Evolutionary conservation across 2,113 vertebrate genomes (phyloP).

Genomic region (Ciconia boyciana): DNA sequence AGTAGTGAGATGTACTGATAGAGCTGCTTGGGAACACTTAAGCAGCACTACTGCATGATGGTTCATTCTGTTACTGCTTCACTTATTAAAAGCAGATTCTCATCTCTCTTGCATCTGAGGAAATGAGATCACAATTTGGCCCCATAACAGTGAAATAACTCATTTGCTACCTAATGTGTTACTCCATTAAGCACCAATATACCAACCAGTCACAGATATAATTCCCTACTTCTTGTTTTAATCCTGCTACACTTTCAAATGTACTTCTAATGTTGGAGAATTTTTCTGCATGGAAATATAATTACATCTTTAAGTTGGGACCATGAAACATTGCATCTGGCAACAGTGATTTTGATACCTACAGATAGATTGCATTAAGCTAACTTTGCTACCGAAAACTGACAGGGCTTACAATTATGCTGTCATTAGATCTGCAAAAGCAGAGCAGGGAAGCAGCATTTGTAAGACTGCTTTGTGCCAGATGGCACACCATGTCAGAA

Average conservation of each 20-base stretch:
- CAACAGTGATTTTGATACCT: conserved; percentile 1
- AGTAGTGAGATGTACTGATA: background rate
- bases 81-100: conserved; percentile 3
- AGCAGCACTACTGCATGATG: background rate
- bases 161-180: background rate
- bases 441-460: conserved; percentile 25
- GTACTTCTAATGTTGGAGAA: background rate
- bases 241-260: background rate
- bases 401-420: conserved; percentile 25
- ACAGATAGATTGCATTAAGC: conserved; percentile 16
- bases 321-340: background rate
- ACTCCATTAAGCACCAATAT: background rate
- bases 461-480: conserved; percentile 38
- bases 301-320: conserved; percentile 4
- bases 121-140: background rate
- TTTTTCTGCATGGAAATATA: background rate
- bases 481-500: conserved; percentile 41
- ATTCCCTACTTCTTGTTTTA: background rate
- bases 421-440: conserved; percentile 3
- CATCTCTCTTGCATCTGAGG: background rate
- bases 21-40: background rate
- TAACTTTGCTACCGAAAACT: conserved; percentile 33
- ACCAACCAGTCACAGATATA: background rate
- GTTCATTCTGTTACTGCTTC: background rate
- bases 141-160: background rate